Conservation (phyloP, 2,113 vertebrate species). For the Poeciliopsis turrubarensis region DNA sequence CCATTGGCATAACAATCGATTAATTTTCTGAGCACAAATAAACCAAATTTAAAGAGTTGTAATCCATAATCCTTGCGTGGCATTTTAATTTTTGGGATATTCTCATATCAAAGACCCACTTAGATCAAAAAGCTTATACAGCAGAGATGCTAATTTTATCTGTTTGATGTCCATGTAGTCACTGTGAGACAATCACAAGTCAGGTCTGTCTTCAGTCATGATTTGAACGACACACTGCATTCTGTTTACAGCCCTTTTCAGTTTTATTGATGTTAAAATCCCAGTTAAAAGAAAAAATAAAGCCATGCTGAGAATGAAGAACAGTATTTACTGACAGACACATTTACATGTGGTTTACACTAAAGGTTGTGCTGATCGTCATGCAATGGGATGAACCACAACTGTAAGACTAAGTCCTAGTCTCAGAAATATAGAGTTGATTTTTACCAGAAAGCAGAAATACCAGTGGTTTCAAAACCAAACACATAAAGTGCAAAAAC, state of each 20-base stretch:
- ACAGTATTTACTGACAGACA: slow-evolving; percentile 55
- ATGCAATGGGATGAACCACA: slow-evolving; percentile 46
- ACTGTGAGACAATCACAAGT: slow-evolving; percentile 32
- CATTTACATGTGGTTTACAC: slow-evolving; percentile 60
- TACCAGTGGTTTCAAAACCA: not conserved
- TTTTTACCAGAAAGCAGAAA: slow-evolving; percentile 16
- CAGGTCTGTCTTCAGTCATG: slow-evolving; percentile 47
- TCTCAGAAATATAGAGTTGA: slow-evolving; percentile 24
- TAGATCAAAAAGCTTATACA: slow-evolving; percentile 29
- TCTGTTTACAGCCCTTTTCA: slow-evolving; percentile 75
- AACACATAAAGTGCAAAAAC: too few species aligned
- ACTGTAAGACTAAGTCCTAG: slow-evolving; percentile 14
- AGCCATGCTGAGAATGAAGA: slow-evolving; percentile 57
- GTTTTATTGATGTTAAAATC: slow-evolving; percentile 72
- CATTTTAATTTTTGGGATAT: slow-evolving; percentile 8
- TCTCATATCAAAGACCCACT: slow-evolving; percentile 24
- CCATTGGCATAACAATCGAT: slow-evolving; percentile 1
- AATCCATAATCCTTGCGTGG: slow-evolving; percentile 27
- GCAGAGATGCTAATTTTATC: slow-evolving; percentile 41
- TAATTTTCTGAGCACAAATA: slow-evolving; percentile 23
- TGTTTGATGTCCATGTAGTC: slow-evolving; percentile 45
- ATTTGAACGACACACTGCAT: slow-evolving; percentile 70
- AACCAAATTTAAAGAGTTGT: slow-evolving; percentile 9
- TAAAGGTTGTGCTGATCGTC: slow-evolving; percentile 48
- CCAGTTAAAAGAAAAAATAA: slow-evolving; percentile 41